Conservation (phyloP, 2,113 vertebrate species). For the Amblyopsis rosae region DNA sequence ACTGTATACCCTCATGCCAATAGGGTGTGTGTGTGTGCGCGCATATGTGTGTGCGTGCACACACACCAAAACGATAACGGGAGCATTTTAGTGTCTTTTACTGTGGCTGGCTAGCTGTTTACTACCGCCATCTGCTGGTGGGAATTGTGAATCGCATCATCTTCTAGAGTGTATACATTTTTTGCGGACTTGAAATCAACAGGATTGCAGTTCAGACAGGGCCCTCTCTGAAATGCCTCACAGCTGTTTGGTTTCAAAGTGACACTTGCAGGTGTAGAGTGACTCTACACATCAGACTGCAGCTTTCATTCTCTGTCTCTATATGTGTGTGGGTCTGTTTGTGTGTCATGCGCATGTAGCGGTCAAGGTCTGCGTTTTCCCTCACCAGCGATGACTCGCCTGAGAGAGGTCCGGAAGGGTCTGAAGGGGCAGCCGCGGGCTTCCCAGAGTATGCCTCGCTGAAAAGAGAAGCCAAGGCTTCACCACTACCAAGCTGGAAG, state of each 20-base stretch:
- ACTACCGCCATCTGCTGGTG: conserved; percentile 59
- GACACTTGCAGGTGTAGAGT: not conserved
- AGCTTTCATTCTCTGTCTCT: conserved; percentile 10
- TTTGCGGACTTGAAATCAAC: not conserved
- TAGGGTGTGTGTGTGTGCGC: not conserved
- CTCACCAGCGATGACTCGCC: conserved; percentile 79
- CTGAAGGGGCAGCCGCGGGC: conserved; percentile 33
- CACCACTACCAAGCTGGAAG: conserved; percentile 84
- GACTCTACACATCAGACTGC: not conserved
- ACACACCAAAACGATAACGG: not conserved
- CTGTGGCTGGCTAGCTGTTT: conserved; percentile 24
- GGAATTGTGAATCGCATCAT: conserved; percentile 17
- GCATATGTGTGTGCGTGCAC: not conserved
- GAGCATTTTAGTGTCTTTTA: too few species aligned
- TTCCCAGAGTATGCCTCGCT: conserved; percentile 70
- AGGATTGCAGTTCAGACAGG: not conserved
- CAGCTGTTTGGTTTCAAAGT: too few species aligned
- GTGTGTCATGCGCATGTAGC: conserved; percentile 63
- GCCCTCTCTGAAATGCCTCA: not conserved
- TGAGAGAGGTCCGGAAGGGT: conserved; percentile 71
- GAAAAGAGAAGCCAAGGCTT: conserved; percentile 75
- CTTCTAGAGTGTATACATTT: too few species aligned
- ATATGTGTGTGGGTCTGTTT: conserved; percentile 17
- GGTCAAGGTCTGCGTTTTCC: conserved; percentile 84
- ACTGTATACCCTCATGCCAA: too few species aligned